Evolutionary conservation across 2,113 vertebrate species (phyloP), one percentile per base, ranked within the genome.

Genomic region (Alligator sinensis): DNA sequence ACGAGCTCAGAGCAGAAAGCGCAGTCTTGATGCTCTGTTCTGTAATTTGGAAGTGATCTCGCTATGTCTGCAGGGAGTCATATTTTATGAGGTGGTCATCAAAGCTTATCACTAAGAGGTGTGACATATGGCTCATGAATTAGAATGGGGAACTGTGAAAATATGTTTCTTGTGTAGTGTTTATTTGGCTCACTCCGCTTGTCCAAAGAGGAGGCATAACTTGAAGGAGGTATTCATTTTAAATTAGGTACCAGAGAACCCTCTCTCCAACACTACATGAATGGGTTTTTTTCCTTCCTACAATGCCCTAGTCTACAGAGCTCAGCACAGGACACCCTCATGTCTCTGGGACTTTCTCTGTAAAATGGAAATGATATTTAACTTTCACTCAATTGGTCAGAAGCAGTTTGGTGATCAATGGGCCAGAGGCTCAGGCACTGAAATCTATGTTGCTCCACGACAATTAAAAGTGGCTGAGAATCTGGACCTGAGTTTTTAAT

Each of bases 1-100:
- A 86, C 72, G 28, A 75, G 78, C 88, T 87, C 61, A 84, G 84
- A 87, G 87, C 30, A 86, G 92, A 92, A n/a, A 19, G 4, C 83
- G 22, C 70, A 38, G 47, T 84, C 77, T 80, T 9, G 22, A 62
- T 19, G 66, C 81, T 70, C 27, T 13, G 34, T 62, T 66, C 57
- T 80, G n/a, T 54, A 89, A 87, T 63, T 80, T 92, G 81, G 74
- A 88, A 82, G 54, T 70, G 66, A 22, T 76, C 91, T 66, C 72
- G 75, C 6, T 66, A 64, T 3, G 16, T 83, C 82, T 90, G 38
- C 84, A 81, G 60, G 68, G 58, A 90, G 90, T 59, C 5, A 38
- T 61, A 11, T 55, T 92, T 88, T 83, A 74, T 59, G 77, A 83
- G 83, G 63, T 2, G 21, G 68, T 62, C 88, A 78, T 77, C 89